phyloP scores from a whole-genome alignment of 2,888 invertebrate genomes.

The Perithous albicinctus region DNA sequence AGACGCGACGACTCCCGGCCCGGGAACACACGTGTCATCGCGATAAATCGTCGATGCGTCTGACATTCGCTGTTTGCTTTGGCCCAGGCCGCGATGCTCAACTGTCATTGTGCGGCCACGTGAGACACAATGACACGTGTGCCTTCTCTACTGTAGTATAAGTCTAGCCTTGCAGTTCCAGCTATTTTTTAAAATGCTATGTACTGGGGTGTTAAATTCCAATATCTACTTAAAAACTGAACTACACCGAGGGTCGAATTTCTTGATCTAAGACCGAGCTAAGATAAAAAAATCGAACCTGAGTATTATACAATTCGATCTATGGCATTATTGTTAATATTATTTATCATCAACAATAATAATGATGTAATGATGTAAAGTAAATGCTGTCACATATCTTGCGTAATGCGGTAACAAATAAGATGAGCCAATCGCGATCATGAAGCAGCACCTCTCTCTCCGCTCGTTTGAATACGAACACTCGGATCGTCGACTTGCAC shows the following conservation, averaged over 20 bases:
- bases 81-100: conserved; percentile 70
- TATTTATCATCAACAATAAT: no score
- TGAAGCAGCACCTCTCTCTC: no score
- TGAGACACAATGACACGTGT: conserved; percentile 70
- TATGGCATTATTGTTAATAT: no score
- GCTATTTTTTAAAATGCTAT: neutral
- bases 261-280: no score
- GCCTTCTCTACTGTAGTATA: conserved; percentile 26
- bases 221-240: neutral
- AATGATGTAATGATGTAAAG: no score
- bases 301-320: neutral
- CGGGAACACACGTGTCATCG: conserved; percentile 80
- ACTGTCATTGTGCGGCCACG: conserved; percentile 66
- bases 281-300: no score
- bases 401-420: no score
- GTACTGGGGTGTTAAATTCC: neutral
- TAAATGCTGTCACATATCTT: no score
- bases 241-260: no score
- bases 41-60: conserved; percentile 83
- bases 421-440: no score
- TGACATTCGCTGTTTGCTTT: conserved; percentile 81
- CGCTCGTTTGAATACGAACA: no score
- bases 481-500: no score
- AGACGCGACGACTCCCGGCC: conserved; percentile 47
- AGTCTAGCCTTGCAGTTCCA: neutral